These are phyloP conservation scores for Ostrea edulis DNA, from an alignment of 1,140 invertebrate genomes.

Conservation along the genomic window DNA sequence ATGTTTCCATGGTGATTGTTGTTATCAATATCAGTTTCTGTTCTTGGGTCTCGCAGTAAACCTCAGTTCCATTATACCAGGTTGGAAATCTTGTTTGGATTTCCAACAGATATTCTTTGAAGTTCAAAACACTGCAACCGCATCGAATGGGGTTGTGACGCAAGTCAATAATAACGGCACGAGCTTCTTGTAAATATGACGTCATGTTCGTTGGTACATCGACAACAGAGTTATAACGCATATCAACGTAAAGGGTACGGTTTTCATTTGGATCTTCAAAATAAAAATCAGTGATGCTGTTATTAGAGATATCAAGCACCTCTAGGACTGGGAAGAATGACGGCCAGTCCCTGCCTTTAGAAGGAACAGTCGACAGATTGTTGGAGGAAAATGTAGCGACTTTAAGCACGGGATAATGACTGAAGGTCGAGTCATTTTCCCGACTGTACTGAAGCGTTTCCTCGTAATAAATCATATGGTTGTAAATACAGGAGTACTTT, in stretches of 20 bases:
- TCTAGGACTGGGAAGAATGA: not conserved
- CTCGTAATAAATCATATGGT: not conserved
- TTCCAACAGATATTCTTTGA: not conserved
- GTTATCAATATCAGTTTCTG: not conserved
- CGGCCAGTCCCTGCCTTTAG: not conserved
- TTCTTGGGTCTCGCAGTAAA: not conserved
- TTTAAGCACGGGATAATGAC: not conserved
- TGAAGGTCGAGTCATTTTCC: not conserved
- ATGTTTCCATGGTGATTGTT: not conserved
- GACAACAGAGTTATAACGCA: not conserved
- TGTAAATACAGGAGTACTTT: constrained; percentile 7
- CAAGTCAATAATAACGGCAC: constrained; percentile 6
- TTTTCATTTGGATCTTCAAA: constrained; percentile 17
- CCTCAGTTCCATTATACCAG: not conserved
- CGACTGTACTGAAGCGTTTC: not conserved
- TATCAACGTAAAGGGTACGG: constrained; percentile 1
- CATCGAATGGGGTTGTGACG: constrained; percentile 1
- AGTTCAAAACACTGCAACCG: not conserved
- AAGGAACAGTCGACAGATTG: not conserved
- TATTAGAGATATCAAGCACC: constrained; percentile 23
- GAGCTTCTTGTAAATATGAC: not conserved
- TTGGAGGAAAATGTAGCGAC: constrained; percentile 25
- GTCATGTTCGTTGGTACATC: not conserved
- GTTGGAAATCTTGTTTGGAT: not conserved
- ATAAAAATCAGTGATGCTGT: constrained; percentile 17